phyloP scores from a whole-genome alignment of 2,797 vertebrate species.

The Clarias platycephalus region DNA sequence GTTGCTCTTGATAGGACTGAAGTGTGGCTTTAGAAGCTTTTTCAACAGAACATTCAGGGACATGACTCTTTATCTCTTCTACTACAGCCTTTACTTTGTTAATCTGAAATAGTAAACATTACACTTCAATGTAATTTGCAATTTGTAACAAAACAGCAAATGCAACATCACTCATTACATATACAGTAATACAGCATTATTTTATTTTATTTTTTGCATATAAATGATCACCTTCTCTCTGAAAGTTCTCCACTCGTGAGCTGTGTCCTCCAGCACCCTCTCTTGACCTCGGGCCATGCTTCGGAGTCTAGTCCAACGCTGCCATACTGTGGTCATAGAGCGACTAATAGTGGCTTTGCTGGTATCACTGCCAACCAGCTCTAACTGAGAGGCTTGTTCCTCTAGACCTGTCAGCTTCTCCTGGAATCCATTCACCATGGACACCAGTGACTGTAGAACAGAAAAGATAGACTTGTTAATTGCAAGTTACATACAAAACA shows the following conservation, averaged over 20 bases:
- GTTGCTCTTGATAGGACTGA: slow-evolving; percentile 82
- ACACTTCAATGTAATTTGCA: too few relatives aligned
- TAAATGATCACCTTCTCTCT: slow-evolving; percentile 77
- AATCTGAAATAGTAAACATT: slow-evolving; percentile 71
- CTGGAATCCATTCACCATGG: slow-evolving; percentile 80
- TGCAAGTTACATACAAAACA: not conserved
- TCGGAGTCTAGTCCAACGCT: slow-evolving; percentile 87
- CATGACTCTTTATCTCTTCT: slow-evolving; percentile 79
- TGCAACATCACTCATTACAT: not conserved
- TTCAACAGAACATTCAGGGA: slow-evolving; percentile 85
- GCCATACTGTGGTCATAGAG: slow-evolving; percentile 86
- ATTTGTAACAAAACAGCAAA: not conserved
- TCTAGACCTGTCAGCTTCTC: slow-evolving; percentile 81
- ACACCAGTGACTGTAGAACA: slow-evolving; percentile 76
- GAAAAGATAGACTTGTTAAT: slow-evolving; percentile 28
- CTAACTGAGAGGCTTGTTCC: slow-evolving; percentile 78
- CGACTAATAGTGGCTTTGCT: slow-evolving; percentile 84
- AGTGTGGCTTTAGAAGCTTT: slow-evolving; percentile 86
- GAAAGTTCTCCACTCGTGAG: slow-evolving; percentile 86
- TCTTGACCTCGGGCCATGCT: slow-evolving; percentile 86
- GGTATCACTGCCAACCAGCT: slow-evolving; percentile 70
- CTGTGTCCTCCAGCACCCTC: slow-evolving; percentile 86
- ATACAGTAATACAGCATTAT: not conserved
- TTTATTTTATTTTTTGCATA: not conserved
- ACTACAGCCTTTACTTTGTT: slow-evolving; percentile 77